Evolutionary conservation across 2,888 invertebrate species (phyloP), one percentile per base, ranked within the genome.

Genomic region (Terebella lapidaria): DNA sequence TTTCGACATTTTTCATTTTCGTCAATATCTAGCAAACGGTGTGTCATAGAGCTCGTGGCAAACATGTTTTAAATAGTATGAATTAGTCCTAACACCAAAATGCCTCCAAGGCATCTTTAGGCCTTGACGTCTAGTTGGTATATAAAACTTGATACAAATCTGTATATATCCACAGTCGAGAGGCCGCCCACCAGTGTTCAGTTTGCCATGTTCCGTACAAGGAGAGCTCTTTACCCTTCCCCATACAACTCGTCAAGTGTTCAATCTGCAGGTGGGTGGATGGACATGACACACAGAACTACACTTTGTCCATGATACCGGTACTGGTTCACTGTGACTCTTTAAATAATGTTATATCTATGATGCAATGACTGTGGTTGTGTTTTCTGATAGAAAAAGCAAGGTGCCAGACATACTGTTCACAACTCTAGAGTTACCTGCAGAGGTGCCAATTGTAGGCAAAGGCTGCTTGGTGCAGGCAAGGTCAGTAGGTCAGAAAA

Each of bases 351-450:
- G 53, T 15, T 53, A 53, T 26, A 10, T 53, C 15, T 53, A 27
- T 53, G 53, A 15, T 55, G 42, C 42, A 35, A 15, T 35, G 10
- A 35, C 42, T 15, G 10, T 15, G 10, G n/a, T 35, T 35, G 42
- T 35, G 10, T 49, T 27, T 25, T 52, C 5, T 15, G 52, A 5
- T 78, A 89, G 90, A 68, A 87, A 88, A 61, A 89, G 88, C 0
- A 89, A 89, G 66, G 95, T 96, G 0, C 94, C 95, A 0, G 92
- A 95, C 71, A 89, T 96, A 0, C 79, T 96, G 49, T 85, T 96
- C 70, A 88, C 92, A 2, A 94, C 95, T 0, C 87, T 94, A 59
- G 91, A 94, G 69, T 87, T 91, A 53, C 92, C 93, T 0, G 87
- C 86, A 63, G 86, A 86, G 26, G 82, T 94, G 46, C 86, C 87